Evolutionary conservation across 1,140 invertebrate species (phyloP).

Genomic region (Yoshiicerus persimilis): DNA sequence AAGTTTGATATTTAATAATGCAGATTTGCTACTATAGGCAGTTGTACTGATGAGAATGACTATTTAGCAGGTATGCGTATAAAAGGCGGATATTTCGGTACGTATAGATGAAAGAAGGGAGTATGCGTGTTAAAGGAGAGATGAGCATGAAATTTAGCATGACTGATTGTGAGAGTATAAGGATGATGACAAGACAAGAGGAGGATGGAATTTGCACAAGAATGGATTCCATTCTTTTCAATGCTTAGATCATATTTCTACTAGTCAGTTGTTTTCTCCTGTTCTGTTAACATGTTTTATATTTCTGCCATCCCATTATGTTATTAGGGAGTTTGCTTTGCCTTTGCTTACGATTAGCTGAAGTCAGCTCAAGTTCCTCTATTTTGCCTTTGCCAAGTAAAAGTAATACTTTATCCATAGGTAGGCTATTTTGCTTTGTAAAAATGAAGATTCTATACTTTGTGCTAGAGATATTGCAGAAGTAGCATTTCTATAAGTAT

Average conservation of each 20-base stretch:
- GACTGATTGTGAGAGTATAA: background rate
- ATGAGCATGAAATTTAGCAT: background rate
- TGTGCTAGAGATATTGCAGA: background rate
- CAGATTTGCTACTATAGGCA: no score
- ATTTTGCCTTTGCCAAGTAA: background rate
- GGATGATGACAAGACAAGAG: background rate
- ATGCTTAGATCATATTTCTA: background rate
- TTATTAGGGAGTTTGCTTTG: background rate
- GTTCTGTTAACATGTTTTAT: no score
- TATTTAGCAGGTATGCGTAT: no score
- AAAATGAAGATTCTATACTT: background rate
- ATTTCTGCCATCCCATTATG: background rate
- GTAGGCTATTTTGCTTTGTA: background rate
- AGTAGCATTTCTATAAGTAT: background rate
- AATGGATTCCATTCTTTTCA: background rate
- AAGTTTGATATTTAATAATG: no score
- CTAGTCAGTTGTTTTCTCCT: background rate
- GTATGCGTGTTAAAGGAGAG: background rate
- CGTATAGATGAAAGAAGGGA: no score
- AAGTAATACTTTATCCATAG: background rate
- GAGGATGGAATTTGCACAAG: slow-evolving; percentile 6
- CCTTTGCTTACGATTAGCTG: background rate
- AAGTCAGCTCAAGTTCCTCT: background rate
- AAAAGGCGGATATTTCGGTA: no score
- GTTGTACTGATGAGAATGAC: no score